Evolutionary conservation across 2,888 invertebrate genomes (phyloP).

Genomic region (Cecidostiba fungosa): DNA sequence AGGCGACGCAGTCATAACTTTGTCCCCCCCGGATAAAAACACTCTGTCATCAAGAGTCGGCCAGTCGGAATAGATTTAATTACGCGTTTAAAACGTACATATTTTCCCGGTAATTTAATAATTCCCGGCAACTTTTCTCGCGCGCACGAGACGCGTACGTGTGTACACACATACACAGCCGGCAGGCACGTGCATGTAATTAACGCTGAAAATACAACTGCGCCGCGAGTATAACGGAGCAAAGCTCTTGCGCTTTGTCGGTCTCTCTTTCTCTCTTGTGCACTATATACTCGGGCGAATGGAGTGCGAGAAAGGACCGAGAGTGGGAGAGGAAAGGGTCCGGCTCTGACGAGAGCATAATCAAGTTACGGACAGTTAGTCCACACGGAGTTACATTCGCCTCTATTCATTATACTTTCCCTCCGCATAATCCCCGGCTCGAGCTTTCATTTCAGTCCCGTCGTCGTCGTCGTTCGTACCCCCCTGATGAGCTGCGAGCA

Average conservation of each 20-base stretch:
- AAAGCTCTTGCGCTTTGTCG: constrained; percentile 21
- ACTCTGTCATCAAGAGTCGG: constrained; percentile 46
- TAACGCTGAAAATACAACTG: constrained; percentile 50
- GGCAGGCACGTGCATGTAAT: constrained; percentile 24
- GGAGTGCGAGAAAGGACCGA: constrained; percentile 17
- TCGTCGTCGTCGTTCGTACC: not conserved
- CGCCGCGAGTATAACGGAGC: not conserved
- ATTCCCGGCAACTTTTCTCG: constrained; percentile 42
- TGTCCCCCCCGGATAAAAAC: constrained; percentile 26
- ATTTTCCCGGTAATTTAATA: constrained; percentile 52
- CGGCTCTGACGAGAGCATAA: constrained; percentile 52
- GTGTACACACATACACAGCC: not conserved
- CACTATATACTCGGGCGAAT: not conserved
- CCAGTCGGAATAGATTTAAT: constrained; percentile 48
- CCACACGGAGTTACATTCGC: constrained; percentile 54
- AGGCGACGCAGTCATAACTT: constrained; percentile 39
- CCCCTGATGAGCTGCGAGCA: constrained; percentile 32
- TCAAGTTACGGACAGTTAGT: constrained; percentile 60
- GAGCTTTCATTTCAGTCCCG: constrained; percentile 53
- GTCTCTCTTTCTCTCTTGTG: not conserved
- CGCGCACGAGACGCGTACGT: not conserved
- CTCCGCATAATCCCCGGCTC: constrained; percentile 46
- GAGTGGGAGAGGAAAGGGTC: constrained; percentile 14
- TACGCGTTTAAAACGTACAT: constrained; percentile 35
- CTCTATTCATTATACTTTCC: constrained; percentile 59